Conservation (phyloP, 1,140 invertebrate genomes). For the Rhopalosiphum padi region DNA sequence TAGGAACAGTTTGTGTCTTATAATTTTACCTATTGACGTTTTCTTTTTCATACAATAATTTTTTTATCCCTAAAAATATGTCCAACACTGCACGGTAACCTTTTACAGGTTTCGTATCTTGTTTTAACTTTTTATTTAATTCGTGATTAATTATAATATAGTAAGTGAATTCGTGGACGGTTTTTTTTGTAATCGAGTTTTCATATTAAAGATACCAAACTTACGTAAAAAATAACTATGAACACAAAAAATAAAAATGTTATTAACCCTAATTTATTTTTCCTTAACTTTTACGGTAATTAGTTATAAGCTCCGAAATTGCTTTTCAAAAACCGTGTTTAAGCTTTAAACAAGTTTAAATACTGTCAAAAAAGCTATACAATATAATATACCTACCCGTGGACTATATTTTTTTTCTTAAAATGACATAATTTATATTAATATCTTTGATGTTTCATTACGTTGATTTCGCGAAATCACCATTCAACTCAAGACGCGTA, state of each 20-base stretch:
- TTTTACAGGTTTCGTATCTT: neutral
- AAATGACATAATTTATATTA: neutral
- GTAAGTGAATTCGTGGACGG: neutral
- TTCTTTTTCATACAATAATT: no score
- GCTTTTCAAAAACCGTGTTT: neutral
- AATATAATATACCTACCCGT: neutral
- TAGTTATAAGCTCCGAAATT: neutral
- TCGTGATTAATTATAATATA: no score
- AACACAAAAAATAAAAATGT: neutral
- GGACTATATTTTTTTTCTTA: neutral
- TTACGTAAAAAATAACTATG: neutral
- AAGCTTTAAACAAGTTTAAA: constrained; percentile 14
- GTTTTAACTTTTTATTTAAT: neutral
- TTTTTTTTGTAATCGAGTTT: neutral
- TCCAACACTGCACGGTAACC: neutral
- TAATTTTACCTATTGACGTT: no score
- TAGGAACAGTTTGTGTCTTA: no score
- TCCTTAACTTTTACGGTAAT: neutral
- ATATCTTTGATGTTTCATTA: neutral
- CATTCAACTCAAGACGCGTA: neutral
- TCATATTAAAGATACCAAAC: neutral
- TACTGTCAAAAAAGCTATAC: neutral
- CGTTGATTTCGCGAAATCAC: neutral
- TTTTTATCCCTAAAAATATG: neutral
- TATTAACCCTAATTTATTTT: neutral